Conservation (phyloP, 2,113 vertebrate genomes). For the Myocastor coypus region DNA sequence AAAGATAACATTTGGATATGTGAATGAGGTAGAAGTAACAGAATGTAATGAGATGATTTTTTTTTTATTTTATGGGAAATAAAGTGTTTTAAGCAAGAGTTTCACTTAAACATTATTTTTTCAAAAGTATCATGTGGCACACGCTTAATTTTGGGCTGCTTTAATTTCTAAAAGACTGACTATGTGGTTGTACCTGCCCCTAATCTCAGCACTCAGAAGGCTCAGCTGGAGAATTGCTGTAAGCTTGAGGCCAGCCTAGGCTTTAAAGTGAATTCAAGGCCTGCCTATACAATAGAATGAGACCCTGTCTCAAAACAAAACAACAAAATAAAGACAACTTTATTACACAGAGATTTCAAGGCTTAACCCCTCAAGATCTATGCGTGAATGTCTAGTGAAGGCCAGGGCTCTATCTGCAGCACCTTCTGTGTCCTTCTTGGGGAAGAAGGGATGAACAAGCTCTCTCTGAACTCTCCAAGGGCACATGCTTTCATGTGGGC, state of each 20-base stretch:
- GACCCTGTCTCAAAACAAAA: too few species aligned
- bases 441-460: not conserved
- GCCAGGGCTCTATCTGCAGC: fast-evolving
- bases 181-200: too few species aligned
- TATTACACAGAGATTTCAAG: not conserved
- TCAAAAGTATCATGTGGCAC: not conserved
- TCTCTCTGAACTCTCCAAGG: too few species aligned
- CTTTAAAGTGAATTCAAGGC: too few species aligned
- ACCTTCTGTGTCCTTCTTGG: not conserved
- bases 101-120: not conserved
- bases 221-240: too few species aligned
- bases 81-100: not conserved
- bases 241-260: too few species aligned
- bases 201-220: too few species aligned
- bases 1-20: not conserved
- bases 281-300: too few species aligned
- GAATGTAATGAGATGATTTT: not conserved
- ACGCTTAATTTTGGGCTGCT: not conserved
- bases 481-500: not conserved
- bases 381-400: too few species aligned
- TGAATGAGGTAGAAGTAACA: not conserved
- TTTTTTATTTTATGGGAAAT: not conserved
- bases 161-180: not conserved
- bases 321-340: not conserved
- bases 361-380: not conserved